Conservation (phyloP, 2,113 vertebrate species). For the Apaloderma vittatum region DNA sequence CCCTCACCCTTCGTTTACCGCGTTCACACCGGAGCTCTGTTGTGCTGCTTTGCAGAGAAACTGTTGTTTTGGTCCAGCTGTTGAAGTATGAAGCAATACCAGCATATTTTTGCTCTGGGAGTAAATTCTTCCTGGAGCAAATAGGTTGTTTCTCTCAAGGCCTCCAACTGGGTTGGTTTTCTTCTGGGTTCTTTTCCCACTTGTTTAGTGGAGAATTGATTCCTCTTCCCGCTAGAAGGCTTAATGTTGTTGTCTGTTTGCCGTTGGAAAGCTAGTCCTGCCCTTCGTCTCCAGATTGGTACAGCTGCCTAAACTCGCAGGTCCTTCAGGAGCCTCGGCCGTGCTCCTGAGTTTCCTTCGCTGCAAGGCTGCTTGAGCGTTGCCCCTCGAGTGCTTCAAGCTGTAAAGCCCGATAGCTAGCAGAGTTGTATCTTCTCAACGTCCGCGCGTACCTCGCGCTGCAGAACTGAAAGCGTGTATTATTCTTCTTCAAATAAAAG, state of each 20-base stretch:
- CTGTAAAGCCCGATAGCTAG: background rate
- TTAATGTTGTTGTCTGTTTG: background rate
- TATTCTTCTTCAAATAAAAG: background rate
- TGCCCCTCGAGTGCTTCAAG: background rate
- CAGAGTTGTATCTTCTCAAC: background rate
- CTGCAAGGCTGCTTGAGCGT: background rate
- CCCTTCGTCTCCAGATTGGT: accelerated
- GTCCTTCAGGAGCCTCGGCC: accelerated
- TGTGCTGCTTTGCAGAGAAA: background rate
- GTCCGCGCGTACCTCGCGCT: background rate
- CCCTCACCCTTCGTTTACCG: background rate
- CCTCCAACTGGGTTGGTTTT: background rate
- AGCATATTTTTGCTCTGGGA: background rate
- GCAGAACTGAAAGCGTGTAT: background rate
- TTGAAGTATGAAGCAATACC: background rate
- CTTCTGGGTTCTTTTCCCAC: background rate
- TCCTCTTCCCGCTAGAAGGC: background rate
- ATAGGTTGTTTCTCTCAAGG: background rate
- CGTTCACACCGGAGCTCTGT: background rate
- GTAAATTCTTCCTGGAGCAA: background rate
- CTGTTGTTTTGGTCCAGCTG: background rate
- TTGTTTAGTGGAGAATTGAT: background rate
- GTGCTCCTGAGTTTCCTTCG: background rate
- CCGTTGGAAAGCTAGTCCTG: background rate
- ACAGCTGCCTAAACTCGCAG: background rate